Evolutionary conservation across 2,888 invertebrate genomes (phyloP).

Genomic region (Sminthurinus aureus): DNA sequence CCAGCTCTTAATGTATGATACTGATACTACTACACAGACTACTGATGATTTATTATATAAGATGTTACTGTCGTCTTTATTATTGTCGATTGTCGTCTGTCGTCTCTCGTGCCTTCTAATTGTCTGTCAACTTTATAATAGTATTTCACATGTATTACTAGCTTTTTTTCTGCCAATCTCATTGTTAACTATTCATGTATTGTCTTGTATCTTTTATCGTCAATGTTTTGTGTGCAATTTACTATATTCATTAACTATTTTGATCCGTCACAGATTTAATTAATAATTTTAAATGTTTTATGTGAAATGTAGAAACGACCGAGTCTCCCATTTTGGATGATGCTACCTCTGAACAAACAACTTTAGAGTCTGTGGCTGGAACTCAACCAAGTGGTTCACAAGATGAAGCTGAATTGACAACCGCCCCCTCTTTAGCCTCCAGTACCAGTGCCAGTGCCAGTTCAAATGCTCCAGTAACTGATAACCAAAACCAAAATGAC

Average conservation of each 20-base stretch:
- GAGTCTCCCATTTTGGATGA: conserved; percentile 22
- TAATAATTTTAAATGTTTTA: background rate
- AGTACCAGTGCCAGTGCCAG: background rate
- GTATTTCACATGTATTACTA: background rate
- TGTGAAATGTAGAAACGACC: conserved; percentile 7
- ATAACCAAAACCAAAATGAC: background rate
- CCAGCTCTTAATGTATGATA: too few species aligned
- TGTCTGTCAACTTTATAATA: too few species aligned
- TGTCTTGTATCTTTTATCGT: background rate
- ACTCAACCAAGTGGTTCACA: background rate
- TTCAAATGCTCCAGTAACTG: background rate
- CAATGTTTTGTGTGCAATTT: background rate
- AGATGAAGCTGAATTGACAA: conserved; percentile 7
- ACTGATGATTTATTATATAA: too few species aligned
- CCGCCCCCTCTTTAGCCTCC: background rate
- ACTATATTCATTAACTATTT: conserved; percentile 3
- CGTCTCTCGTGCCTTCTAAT: too few species aligned
- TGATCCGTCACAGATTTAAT: background rate
- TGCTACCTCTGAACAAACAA: conserved; percentile 4
- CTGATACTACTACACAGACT: too few species aligned
- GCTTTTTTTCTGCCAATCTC: conserved; percentile 8
- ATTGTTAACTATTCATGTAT: too few species aligned
- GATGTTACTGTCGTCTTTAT: too few species aligned
- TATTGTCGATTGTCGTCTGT: too few species aligned
- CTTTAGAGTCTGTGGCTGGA: background rate